Evolutionary conservation across 1,140 invertebrate species (phyloP), one percentile per base, ranked within the genome.

Genomic region (Argopecten irradians): DNA sequence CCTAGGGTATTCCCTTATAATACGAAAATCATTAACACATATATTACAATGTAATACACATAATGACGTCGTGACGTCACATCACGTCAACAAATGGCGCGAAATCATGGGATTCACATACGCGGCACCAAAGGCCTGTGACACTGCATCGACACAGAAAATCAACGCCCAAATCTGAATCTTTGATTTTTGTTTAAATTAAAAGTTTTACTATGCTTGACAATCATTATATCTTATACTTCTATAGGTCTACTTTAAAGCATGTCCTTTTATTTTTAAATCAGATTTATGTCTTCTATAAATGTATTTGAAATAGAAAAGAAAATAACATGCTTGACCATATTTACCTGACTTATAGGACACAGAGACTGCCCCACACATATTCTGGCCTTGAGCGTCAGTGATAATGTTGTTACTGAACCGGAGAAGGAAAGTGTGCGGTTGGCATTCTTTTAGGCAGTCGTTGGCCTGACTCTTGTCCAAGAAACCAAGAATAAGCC

Each of bases 331-430:
- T 22, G 22, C 13, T 85, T 85, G 34, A 36, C 1, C 34, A 85
- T 36, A 85, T 11, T 86, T 82, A 32, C 55, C 85, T 41, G 82
- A 55, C 16, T 46, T 86, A 43, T 88, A 90, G 0, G 87, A 71
- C n/a, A 84, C 87, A 82, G 89, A 88, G 22, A 90, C 35, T 35
- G 89, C 89, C 14, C 89, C 89, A 90, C 89, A 90, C 43, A 90
- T 86, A 84, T 88, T 90, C 83, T 90, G 89, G 35, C 89, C 89
- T 82, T 90, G 89, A 87, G 85, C 89, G 85, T 90, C 89, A 46
- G 89, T 90, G 13, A 90, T 90, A 55, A 90, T 55, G 8, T 84
- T 88, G 34, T 90, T 86, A 0, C 87, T 88, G 33, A 90, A 90
- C 22, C 89, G 84, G 33, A 90, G 36, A 0, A 90, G 46, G 35